Evolutionary conservation across 2,113 vertebrate species (phyloP), one percentile per base, ranked within the genome.

Genomic region (Platichthys flesus): DNA sequence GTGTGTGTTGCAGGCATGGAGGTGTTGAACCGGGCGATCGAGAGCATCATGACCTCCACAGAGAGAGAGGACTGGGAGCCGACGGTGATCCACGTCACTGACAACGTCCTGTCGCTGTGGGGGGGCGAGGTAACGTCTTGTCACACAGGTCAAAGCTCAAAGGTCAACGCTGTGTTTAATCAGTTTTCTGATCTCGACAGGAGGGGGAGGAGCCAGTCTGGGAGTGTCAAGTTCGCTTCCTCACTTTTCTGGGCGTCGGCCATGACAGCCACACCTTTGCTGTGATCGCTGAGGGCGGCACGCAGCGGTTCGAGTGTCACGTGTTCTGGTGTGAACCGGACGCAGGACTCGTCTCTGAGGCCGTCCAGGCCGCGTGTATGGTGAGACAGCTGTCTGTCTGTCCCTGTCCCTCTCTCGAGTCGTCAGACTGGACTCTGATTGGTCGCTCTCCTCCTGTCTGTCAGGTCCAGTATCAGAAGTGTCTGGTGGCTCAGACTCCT

Each of bases 311-410:
- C 2, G 96, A 99, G 89, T 98, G 96, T 81, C 98, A 98, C 0
- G 95, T 98, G 1, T 99, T 99, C 88, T 99, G 98, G 98, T 99
- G 98, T 2, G 96, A 98, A 26, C 98, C 98, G 0, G 96, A 98
- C 0, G 97, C 97, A 0, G 98, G 95, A 9, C 94, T 93, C 0
- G 90, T 99, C 24, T 99, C 97, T 0, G 98, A 99, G 90, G 97
- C 98, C 0, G 96, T 99, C 10, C 98, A 99, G 90, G 98, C 97
- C 0, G 98, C 98, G 1, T 99, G 98, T 75, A 98, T 99, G 98
- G 98, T 99, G 92, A 95, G 95, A 18, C 51, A 23, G 55, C 31
- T 65, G 62, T 31, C 63, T 31, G 51, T 65, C 62, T 26, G 23
- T 26, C 40, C 1, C 31, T 31, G 31, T 31, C 31, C 5, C 5